These are phyloP conservation scores for Tokudaia muenninki DNA, from an alignment of 2,797 vertebrate genomes.

Conservation along the genomic window DNA sequence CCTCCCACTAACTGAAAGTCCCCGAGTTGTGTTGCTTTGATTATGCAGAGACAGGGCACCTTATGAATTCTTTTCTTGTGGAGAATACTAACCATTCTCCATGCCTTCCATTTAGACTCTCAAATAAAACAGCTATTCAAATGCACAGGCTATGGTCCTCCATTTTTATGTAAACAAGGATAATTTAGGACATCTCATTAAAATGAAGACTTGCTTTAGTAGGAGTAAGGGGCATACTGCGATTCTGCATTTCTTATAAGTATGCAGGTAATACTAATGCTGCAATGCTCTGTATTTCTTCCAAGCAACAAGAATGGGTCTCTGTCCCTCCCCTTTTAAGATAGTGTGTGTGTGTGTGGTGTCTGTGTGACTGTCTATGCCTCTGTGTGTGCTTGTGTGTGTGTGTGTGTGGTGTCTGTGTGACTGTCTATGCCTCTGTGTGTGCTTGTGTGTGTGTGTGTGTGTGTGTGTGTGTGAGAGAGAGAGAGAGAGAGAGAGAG, in stretches of 20 bases:
- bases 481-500: too few relatives aligned
- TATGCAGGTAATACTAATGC: not conserved
- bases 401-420: not conserved
- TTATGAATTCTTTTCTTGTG: not conserved
- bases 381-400: not conserved
- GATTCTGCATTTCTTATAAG: slow-evolving; percentile 26
- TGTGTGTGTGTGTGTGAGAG: too few relatives aligned
- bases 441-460: not conserved
- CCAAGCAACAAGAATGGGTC: not conserved
- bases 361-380: not conserved
- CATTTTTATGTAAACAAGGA: not conserved
- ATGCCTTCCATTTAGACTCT: not conserved
- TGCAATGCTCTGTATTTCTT: not conserved
- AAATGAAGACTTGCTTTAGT: slow-evolving; percentile 31
- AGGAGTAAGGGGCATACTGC: not conserved
- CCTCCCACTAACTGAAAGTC: slow-evolving; percentile 8
- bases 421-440: not conserved
- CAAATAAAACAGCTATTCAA: not conserved
- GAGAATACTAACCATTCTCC: slow-evolving; percentile 11
- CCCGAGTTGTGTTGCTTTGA: not conserved
- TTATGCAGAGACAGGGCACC: not conserved
- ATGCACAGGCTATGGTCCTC: not conserved
- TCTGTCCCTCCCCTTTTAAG: not conserved
- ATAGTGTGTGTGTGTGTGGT: not conserved
- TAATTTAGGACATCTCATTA: not conserved